Evolutionary conservation across 2,113 vertebrate genomes (phyloP).

Genomic region (Tachuris rubrigastra): DNA sequence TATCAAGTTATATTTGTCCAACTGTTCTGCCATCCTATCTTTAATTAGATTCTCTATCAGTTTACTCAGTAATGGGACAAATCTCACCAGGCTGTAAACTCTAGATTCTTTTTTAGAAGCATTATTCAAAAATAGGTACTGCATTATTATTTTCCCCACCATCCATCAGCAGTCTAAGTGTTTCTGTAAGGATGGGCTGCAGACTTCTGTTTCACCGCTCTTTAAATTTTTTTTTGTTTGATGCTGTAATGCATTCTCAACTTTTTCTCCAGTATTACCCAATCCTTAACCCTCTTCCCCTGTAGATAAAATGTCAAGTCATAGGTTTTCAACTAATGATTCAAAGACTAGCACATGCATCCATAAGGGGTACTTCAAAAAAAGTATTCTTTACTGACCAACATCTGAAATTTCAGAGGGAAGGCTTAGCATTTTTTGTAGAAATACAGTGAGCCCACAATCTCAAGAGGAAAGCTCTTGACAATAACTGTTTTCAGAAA

Average conservation of each 20-base stretch:
- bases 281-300: background rate
- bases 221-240: background rate
- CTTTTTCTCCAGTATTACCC: background rate
- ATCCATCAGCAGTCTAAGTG: background rate
- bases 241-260: background rate
- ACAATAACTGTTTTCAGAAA: background rate
- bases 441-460: fast-evolving
- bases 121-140: slow-evolving; percentile 22
- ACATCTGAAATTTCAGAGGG: background rate
- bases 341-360: fast-evolving
- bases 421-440: background rate
- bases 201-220: background rate
- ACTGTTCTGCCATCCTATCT: slow-evolving; percentile 36
- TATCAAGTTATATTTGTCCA: slow-evolving; percentile 31
- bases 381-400: background rate
- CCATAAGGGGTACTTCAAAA: background rate
- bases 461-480: background rate
- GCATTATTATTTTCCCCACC: background rate
- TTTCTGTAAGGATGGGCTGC: background rate
- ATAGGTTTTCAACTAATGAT: background rate
- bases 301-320: background rate
- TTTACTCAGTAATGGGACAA: slow-evolving; percentile 14
- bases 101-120: background rate
- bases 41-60: slow-evolving; percentile 48
- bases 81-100: slow-evolving; percentile 52